Conservation (phyloP, 2,888 invertebrate species). For the Caenorhabditis sp. region DNA sequence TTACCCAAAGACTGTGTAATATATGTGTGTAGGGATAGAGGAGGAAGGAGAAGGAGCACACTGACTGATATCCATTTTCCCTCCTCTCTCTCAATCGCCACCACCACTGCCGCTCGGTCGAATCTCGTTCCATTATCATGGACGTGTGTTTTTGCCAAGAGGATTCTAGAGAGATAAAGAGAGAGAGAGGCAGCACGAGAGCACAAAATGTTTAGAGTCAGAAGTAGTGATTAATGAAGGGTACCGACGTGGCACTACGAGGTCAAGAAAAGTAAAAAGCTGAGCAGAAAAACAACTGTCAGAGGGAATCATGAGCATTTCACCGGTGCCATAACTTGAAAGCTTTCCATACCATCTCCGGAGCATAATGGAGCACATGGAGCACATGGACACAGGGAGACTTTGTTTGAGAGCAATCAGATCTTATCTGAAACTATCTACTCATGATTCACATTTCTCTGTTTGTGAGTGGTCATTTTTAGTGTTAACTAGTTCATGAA, state of each 20-base stretch:
- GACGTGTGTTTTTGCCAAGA: constrained; percentile 50
- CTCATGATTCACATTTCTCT: no score
- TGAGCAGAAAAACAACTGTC: constrained; percentile 21
- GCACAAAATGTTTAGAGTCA: constrained; percentile 25
- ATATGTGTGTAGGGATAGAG: constrained; percentile 42
- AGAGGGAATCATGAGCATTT: not conserved
- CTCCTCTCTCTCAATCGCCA: constrained; percentile 34
- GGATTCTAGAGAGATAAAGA: constrained; percentile 9
- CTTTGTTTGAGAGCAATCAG: no score
- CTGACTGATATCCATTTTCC: constrained; percentile 54
- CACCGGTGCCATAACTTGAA: no score
- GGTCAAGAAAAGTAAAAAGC: not conserved
- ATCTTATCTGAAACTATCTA: no score
- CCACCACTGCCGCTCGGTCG: constrained; percentile 19
- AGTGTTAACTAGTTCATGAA: no score
- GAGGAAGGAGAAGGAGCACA: constrained; percentile 7
- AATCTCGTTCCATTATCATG: constrained; percentile 60
- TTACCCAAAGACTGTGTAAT: constrained; percentile 56
- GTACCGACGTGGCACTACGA: not conserved
- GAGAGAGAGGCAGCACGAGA: not conserved
- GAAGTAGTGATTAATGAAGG: constrained; percentile 39
- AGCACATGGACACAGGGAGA: no score
- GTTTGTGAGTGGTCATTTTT: no score
- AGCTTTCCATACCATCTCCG: no score
- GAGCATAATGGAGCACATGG: no score